phyloP scores from a whole-genome alignment of 2,888 invertebrate species.

The Microdon myrmicae region DNA sequence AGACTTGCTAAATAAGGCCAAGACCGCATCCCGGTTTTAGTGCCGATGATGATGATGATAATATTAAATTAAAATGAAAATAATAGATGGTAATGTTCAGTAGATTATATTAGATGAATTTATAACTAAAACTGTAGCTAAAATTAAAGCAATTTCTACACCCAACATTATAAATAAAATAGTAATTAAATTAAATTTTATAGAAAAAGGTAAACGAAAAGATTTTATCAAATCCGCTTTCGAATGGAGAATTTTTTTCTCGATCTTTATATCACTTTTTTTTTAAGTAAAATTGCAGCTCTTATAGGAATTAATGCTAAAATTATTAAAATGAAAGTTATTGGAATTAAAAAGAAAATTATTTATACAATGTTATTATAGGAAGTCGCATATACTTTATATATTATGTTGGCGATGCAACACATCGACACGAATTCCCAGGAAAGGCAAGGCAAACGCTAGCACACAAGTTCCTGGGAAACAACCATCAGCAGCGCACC shows the following conservation, averaged over 20 bases:
- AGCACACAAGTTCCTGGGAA: too few species aligned
- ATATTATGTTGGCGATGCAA: too few species aligned
- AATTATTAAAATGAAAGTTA: slow-evolving; percentile 63
- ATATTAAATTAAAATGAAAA: slow-evolving; percentile 69
- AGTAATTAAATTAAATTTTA: slow-evolving; percentile 75
- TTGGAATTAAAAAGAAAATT: slow-evolving; percentile 67
- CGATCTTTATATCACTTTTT: slow-evolving; percentile 70
- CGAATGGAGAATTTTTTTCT: slow-evolving; percentile 75
- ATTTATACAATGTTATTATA: slow-evolving; percentile 76
- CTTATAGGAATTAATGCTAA: slow-evolving; percentile 69
- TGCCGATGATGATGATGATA: too few species aligned
- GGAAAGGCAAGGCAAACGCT: too few species aligned
- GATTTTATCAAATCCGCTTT: slow-evolving; percentile 72
- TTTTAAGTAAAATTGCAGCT: slow-evolving; percentile 70
- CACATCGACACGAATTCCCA: too few species aligned
- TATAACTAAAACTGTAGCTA: slow-evolving; percentile 70
- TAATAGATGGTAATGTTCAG: slow-evolving; percentile 58
- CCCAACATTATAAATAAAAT: slow-evolving; percentile 80
- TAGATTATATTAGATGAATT: slow-evolving; percentile 59
- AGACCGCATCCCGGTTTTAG: too few species aligned
- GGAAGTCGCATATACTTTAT: slow-evolving; percentile 78
- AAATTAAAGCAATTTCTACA: slow-evolving; percentile 75
- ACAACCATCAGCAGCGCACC: too few species aligned
- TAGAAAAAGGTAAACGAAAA: slow-evolving; percentile 70
- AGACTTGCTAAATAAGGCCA: too few species aligned